These are phyloP conservation scores for Eupleurogrammus muticus DNA, from an alignment of 2,797 vertebrate genomes.

Conservation along the genomic window DNA sequence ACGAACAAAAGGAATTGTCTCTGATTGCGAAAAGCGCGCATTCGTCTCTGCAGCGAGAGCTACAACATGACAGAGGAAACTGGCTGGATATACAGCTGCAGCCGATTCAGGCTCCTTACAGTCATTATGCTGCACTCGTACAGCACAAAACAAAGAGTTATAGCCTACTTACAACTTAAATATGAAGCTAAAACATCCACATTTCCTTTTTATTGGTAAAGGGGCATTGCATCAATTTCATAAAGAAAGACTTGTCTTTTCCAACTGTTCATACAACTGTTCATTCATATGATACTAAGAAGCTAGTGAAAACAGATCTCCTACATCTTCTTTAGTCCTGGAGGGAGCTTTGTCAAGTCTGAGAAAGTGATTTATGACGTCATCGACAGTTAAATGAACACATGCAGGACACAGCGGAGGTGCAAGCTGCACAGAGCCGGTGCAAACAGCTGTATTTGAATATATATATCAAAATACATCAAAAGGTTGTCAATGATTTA, in stretches of 20 bases:
- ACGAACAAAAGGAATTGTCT: neutral
- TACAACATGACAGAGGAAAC: slow-evolving; percentile 14
- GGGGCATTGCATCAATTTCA: neutral
- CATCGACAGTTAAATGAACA: too few relatives aligned
- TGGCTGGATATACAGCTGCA: slow-evolving; percentile 3
- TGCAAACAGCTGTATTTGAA: too few relatives aligned
- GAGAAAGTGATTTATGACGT: neutral
- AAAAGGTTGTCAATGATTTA: too few relatives aligned
- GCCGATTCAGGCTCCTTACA: neutral
- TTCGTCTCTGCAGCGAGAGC: slow-evolving; percentile 17
- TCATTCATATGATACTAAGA: neutral
- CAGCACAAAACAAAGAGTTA: neutral
- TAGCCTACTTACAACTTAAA: neutral
- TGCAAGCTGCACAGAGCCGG: too few relatives aligned
- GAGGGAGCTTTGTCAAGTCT: neutral
- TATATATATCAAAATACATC: neutral
- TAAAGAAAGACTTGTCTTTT: neutral
- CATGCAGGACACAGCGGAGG: too few relatives aligned
- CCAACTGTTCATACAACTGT: neutral
- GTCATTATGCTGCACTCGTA: neutral
- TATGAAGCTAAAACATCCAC: neutral
- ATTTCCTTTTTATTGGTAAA: neutral
- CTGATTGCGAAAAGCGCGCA: neutral
- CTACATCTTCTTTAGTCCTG: too few relatives aligned
- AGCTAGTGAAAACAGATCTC: neutral